These are phyloP conservation scores for Pangasianodon gigas DNA, from an alignment of 2,113 vertebrate genomes.

Conservation along the genomic window DNA sequence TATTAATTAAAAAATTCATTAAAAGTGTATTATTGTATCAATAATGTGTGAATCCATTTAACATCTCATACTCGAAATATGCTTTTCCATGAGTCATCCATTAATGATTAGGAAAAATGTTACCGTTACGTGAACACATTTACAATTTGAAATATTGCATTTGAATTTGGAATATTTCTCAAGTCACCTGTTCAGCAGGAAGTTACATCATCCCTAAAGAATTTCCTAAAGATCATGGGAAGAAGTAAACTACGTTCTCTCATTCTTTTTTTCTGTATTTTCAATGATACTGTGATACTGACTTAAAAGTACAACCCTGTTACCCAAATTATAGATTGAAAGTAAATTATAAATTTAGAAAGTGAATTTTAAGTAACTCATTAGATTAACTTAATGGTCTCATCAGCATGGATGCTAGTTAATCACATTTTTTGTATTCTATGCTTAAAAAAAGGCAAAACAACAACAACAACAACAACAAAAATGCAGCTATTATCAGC, in stretches of 20 bases:
- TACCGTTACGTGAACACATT: neutral
- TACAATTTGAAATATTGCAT: neutral
- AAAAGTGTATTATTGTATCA: neutral
- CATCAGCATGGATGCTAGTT: neutral
- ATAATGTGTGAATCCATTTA: neutral
- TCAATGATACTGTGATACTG: neutral
- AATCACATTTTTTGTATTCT: neutral
- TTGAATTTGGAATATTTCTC: neutral
- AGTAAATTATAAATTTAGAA: neutral
- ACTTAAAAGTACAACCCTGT: neutral
- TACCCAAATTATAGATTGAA: neutral
- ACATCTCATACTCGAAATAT: neutral
- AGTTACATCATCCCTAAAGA: neutral
- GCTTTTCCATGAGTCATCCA: neutral
- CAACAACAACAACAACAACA: neutral
- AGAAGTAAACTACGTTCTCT: neutral
- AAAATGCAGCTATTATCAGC: neutral
- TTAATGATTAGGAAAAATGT: neutral
- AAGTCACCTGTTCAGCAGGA: neutral
- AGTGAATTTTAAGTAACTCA: neutral
- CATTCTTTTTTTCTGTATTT: no score
- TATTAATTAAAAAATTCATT: neutral
- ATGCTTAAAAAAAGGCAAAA: neutral
- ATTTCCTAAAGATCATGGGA: neutral
- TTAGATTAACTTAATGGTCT: neutral